Evolutionary conservation across 2,113 vertebrate genomes (phyloP).

Genomic region (Leucosticte australis): DNA sequence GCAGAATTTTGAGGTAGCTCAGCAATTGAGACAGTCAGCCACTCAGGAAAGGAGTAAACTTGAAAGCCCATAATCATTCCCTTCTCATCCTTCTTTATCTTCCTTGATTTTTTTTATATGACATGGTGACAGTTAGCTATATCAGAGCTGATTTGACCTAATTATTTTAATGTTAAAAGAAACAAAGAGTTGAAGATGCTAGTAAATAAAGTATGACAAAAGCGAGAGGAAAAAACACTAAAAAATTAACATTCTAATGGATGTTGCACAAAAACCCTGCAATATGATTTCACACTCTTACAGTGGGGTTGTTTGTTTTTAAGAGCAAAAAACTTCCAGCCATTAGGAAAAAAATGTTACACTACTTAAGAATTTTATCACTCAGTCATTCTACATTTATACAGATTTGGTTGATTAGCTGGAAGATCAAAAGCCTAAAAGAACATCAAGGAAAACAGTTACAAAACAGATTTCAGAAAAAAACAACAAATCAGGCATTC

Average conservation of each 20-base stretch:
- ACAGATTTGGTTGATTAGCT: background rate
- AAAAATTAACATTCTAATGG: background rate
- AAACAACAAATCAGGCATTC: background rate
- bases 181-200: background rate
- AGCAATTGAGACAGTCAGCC: background rate
- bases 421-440: background rate
- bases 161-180: background rate
- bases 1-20: background rate
- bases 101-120: background rate
- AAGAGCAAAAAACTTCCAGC: background rate
- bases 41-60: background rate
- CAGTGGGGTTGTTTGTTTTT: background rate
- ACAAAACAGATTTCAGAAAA: conserved; percentile 5
- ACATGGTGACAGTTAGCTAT: background rate
- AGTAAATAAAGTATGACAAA: background rate
- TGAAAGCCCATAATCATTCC: background rate
- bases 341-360: background rate
- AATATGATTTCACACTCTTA: background rate
- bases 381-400: background rate
- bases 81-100: background rate
- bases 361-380: background rate
- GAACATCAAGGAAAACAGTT: background rate
- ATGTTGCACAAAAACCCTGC: background rate
- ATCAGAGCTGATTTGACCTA: background rate
- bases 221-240: background rate